Evolutionary conservation across 2,113 vertebrate genomes (phyloP).

Genomic region (Pelmatolapia mariae): DNA sequence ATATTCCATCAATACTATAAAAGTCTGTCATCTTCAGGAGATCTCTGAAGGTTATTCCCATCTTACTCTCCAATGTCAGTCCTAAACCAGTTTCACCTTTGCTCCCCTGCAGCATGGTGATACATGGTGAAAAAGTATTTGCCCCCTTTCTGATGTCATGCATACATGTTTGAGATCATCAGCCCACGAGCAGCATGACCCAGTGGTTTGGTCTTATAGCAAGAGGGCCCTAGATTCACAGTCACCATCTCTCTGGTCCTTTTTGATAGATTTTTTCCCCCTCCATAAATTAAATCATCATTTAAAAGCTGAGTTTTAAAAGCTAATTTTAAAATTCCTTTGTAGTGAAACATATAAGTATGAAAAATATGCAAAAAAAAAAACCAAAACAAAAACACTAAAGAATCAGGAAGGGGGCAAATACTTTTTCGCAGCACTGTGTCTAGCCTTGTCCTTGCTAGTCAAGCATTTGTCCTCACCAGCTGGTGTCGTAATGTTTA

Average conservation of each 20-base stretch:
- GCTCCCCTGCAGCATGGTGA: not conserved
- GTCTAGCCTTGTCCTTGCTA: not conserved
- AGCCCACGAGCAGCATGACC: not conserved
- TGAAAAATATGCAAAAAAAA: not conserved
- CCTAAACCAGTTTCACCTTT: not conserved
- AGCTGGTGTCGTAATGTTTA: not conserved
- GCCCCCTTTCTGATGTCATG: not conserved
- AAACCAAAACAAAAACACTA: fast-evolving
- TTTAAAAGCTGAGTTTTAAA: not conserved
- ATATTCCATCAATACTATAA: constrained; percentile 7
- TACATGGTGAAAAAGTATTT: not conserved
- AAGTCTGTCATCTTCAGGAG: not conserved
- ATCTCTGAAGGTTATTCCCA: not conserved
- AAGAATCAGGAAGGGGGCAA: not conserved
- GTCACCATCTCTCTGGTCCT: not conserved
- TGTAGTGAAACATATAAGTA: not conserved
- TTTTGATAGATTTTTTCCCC: not conserved
- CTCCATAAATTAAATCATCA: not conserved
- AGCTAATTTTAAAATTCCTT: not conserved
- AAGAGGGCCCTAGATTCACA: not conserved
- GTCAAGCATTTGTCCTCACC: not conserved
- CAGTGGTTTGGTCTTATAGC: not conserved
- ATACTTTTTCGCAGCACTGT: not conserved
- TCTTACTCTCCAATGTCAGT: not conserved
- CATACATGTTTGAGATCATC: not conserved